phyloP scores from a whole-genome alignment of 2,888 invertebrate species.

The Cylindroiulus punctatus region DNA sequence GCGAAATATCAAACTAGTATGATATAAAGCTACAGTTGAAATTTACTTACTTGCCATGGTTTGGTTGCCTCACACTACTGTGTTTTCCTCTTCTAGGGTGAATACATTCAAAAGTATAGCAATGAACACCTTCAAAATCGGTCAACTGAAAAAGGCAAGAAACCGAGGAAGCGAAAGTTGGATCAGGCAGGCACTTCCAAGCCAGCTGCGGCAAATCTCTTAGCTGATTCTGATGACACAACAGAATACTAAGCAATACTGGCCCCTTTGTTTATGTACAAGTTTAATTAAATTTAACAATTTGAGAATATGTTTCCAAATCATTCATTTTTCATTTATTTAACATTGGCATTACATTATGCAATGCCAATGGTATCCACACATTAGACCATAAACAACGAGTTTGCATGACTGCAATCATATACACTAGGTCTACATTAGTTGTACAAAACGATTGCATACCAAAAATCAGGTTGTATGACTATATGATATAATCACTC shows the following conservation, averaged over 20 bases:
- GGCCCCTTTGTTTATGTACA: not conserved
- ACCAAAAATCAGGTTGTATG: too few species aligned
- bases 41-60: not conserved
- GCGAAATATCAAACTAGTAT: slow-evolving; percentile 73
- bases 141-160: not conserved
- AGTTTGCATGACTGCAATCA: not conserved
- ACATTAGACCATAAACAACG: slow-evolving; percentile 11
- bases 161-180: not conserved
- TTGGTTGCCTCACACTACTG: not conserved
- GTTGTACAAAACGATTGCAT: not conserved
- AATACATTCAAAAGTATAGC: slow-evolving; percentile 40
- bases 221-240: not conserved
- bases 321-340: not conserved
- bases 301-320: not conserved
- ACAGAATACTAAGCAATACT: not conserved
- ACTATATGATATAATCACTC: too few species aligned
- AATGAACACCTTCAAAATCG: not conserved
- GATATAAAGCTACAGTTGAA: slow-evolving; percentile 60
- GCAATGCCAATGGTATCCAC: not conserved
- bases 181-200: not conserved
- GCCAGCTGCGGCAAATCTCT: not conserved
- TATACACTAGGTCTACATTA: not conserved
- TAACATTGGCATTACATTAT: slow-evolving; percentile 20
- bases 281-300: not conserved
- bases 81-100: not conserved